phyloP scores from a whole-genome alignment of 2,113 vertebrate species.

The Acinonyx jubatus region DNA sequence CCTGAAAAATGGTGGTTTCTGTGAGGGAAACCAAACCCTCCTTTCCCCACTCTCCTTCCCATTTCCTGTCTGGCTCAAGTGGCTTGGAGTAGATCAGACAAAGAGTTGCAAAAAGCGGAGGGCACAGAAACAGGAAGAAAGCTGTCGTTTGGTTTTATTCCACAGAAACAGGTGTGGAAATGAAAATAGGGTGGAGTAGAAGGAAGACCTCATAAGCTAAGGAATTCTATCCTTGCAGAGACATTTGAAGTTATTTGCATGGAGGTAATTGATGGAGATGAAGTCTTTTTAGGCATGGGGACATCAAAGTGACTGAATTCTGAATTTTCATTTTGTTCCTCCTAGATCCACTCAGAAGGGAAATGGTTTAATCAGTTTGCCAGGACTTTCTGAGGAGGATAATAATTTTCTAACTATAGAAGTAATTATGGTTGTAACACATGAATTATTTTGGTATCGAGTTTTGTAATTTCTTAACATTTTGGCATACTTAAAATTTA shows the following conservation, averaged over 20 bases:
- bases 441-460: slow-evolving; percentile 60
- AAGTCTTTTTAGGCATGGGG: background rate
- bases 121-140: background rate
- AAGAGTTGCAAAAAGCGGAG: background rate
- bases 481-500: slow-evolving; percentile 45
- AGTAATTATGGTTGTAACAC: slow-evolving; percentile 50
- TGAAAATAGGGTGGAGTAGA: background rate
- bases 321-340: slow-evolving; percentile 32
- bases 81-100: slow-evolving; percentile 39
- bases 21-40: background rate
- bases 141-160: background rate
- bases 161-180: slow-evolving; percentile 35
- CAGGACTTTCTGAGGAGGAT: slow-evolving; percentile 42
- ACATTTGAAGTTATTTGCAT: background rate
- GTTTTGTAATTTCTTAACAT: slow-evolving; percentile 37
- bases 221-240: background rate
- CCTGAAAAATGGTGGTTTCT: slow-evolving; percentile 61
- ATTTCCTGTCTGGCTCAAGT: background rate
- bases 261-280: background rate
- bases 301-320: background rate
- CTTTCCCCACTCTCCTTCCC: background rate
- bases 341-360: slow-evolving; percentile 14
- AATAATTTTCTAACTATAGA: slow-evolving; percentile 48
- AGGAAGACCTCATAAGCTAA: background rate
- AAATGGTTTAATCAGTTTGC: slow-evolving; percentile 23